Percentiles rank a stretch among this genome's conserved stretches.
These are phyloP conservation scores for Lytechinus pictus DNA, from an alignment of 35 echinoderm and acorn worm species.

Conservation along the genomic window DNA sequence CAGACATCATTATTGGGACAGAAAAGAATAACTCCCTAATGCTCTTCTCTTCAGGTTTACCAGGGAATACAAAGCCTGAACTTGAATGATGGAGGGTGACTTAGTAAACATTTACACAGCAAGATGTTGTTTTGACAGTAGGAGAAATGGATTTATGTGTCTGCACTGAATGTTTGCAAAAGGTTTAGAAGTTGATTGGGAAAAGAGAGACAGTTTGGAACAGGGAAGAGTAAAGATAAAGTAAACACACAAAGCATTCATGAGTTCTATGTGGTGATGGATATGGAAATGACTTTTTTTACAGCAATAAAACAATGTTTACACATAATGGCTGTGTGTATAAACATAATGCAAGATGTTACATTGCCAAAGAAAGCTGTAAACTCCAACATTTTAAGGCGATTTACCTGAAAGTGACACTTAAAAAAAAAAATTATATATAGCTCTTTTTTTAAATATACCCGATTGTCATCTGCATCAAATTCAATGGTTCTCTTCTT, in stretches of 20 bases:
- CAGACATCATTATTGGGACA: neutral
- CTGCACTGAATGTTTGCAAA: neutral
- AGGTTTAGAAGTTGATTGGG: slow-evolving; percentile 13
- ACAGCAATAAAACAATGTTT: neutral
- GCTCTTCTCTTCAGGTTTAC: neutral
- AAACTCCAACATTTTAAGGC: too few relatives aligned
- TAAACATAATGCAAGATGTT: neutral
- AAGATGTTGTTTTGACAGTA: slow-evolving; percentile 19
- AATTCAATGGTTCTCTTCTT: too few relatives aligned
- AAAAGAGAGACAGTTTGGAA: neutral
- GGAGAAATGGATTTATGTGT: slow-evolving; percentile 19
- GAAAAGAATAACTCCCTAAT: neutral
- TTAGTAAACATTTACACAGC: neutral
- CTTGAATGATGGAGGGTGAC: neutral
- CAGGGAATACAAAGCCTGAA: neutral
- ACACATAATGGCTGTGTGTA: neutral
- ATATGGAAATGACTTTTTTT: neutral
- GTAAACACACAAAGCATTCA: neutral
- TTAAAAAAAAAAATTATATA: too few relatives aligned
- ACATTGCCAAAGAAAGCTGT: too few relatives aligned
- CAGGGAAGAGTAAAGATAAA: neutral
- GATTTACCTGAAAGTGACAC: too few relatives aligned
- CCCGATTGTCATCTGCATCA: too few relatives aligned
- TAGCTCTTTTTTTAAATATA: too few relatives aligned
- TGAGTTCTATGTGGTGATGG: neutral